A percentile compares a stretch with the other conserved stretches of the same genome.
Evolutionary conservation across 2,797 vertebrate genomes (phyloP).

Genomic region (Cottoperca gobio): DNA sequence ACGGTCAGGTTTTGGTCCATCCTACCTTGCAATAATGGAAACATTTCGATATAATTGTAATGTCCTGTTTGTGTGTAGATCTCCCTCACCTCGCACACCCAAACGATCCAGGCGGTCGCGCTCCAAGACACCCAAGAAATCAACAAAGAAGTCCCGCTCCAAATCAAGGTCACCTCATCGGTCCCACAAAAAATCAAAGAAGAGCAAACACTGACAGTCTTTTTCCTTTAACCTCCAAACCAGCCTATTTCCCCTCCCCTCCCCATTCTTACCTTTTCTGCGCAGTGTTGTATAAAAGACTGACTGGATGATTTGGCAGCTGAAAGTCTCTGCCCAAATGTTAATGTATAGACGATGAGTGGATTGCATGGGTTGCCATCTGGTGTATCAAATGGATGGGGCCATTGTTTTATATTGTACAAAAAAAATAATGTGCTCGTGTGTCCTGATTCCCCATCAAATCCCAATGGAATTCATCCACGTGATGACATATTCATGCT

Average conservation of each 20-base stretch:
- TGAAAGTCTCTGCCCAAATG: constrained; percentile 86
- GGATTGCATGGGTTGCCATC: constrained; percentile 90
- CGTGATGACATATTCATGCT: constrained; percentile 91
- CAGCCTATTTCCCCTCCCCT: constrained; percentile 60
- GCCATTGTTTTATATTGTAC: constrained; percentile 97
- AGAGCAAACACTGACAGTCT: constrained; percentile 97
- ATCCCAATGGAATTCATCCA: constrained; percentile 82
- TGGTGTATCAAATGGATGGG: constrained; percentile 82
- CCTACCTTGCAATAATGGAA: too few species aligned
- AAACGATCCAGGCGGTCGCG: constrained; percentile 95
- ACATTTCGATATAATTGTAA: not conserved
- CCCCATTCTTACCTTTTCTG: constrained; percentile 64
- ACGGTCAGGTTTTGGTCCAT: too few species aligned
- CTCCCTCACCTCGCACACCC: constrained; percentile 96
- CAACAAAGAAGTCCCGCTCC: constrained; percentile 97
- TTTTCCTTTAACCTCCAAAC: constrained; percentile 55
- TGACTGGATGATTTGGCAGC: constrained; percentile 88
- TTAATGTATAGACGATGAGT: constrained; percentile 68
- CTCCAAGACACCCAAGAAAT: constrained; percentile 95
- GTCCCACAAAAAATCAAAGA: constrained; percentile 99
- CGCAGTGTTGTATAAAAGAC: constrained; percentile 83
- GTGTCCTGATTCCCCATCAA: constrained; percentile 81
- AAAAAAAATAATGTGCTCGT: constrained; percentile 84
- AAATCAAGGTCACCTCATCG: constrained; percentile 97
- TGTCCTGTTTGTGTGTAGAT: constrained; percentile 78